Evolutionary conservation across 2,797 vertebrate species (phyloP), one percentile per base, ranked within the genome.

Genomic region (Centropyge bicolor): DNA sequence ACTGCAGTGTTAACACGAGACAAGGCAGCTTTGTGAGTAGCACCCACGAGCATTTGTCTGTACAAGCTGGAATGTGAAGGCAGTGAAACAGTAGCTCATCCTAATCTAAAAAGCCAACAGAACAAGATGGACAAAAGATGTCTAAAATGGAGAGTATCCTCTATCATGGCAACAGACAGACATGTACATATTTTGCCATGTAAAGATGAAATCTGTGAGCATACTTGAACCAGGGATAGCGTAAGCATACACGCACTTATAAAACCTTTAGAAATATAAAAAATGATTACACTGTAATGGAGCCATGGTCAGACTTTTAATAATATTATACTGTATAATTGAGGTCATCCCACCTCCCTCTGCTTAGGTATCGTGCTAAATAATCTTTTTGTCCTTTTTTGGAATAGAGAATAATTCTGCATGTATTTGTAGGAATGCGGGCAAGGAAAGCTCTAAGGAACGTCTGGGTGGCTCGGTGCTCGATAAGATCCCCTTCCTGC

Each of bases 401-500:
- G 9, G 19, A 55, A 40, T 16, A 35, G 7, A 60, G 8, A 49
- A 55, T 76, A 87, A 40, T 7, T 73, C 4, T 83, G 4, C 31
- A 7, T 76, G 38, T 76, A 43, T 77, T 82, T 79, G 49, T 40
- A 98, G 97, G 93, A 97, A 97, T 0, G 97, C 97, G 0, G 96
- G 96, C 57, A 96, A 96, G 67, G 97, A 97, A 52, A 92, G 92
- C 70, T 94, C 94, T 8, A 94, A 95, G 72, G 97, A 96, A 68
- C 93, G 92, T 22, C 66, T 95, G 59, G 92, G 95, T 0, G 78
- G 94, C 55, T 95, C 96, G 0, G 95, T 97, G 57, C 91, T 97
- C 70, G 97, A 97, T 85, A 96, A 97, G 92, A 96, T 97, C 80
- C 96, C 97, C 59, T 97, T 98, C 86, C 91, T 97, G 51, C 96